Evolutionary conservation across 2,113 vertebrate species (phyloP), one percentile per base, ranked within the genome.

Genomic region (Antigone vipio): DNA sequence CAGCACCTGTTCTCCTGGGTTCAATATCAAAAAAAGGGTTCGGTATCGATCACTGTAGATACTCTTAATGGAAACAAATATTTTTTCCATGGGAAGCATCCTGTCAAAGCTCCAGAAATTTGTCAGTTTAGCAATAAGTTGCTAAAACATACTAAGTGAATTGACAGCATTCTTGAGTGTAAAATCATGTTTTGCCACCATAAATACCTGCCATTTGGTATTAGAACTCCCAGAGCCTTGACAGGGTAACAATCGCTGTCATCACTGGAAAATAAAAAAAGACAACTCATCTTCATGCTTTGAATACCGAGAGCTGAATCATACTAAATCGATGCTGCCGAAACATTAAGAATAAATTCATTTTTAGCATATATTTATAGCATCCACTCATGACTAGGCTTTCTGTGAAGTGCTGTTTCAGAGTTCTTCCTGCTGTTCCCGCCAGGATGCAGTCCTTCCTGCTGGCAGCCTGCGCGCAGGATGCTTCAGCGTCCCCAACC

Each of bases 31-130:
- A 34, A 49, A 68, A 78, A 68, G 3, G 9, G 1, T 10, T 21
- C 15, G 3, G 1, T 52, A 7, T 49, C 4, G 5, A 3, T 52
- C 13, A 2, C 7, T 17, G 5, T 47, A 49, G 30, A 6, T 10
- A 18, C 2, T 90, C 55, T 23, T 11, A 34, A 42, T 15, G 34
- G 38, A 78, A 82, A 38, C 7, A 64, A 56, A 5, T 60, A 6
- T 4, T 75, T 91, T 63, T 55, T 26, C 6, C 4, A 3, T 9
- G 14, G 29, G 17, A 81, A 78, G 27, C 11, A 1, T 56, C 34
- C 26, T 59, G 78, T 82, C n/a, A 50, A n/a, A 76, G 38, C 82
- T 55, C 19, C 27, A 67, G 45, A 59, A 77, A 44, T 59, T 1
- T 1, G 30, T 38, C 26, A 10, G 7, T 42, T 47, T 4, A 63